Percentiles rank a stretch among this genome's conserved stretches.
Evolutionary conservation across 2,113 vertebrate genomes (phyloP).

Genomic region (Pseudopodoces humilis): DNA sequence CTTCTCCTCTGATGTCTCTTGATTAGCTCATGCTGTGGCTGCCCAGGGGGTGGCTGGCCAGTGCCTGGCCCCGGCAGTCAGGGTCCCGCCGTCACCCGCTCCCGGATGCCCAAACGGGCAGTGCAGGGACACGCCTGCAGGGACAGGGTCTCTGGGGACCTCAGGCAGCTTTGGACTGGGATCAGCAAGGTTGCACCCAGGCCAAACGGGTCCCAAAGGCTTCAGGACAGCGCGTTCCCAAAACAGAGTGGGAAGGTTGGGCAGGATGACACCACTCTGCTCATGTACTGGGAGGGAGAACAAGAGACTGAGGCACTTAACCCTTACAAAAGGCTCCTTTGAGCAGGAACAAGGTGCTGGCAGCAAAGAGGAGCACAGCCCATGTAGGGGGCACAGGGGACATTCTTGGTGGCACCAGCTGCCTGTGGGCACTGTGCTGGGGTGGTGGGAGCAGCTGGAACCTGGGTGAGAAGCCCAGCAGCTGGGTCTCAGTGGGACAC

Average conservation of each 20-base stretch:
- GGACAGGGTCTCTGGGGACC: neutral
- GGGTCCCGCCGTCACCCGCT: neutral
- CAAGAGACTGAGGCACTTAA: neutral
- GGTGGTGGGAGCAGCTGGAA: neutral
- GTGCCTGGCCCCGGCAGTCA: neutral
- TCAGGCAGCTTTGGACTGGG: rapidly evolving
- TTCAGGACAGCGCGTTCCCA: neutral
- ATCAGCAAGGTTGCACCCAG: neutral
- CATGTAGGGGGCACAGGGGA: rapidly evolving
- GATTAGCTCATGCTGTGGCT: conserved; percentile 3
- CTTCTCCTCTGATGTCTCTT: neutral
- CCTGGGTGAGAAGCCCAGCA: rapidly evolving
- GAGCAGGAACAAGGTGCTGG: neutral
- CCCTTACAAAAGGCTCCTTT: neutral
- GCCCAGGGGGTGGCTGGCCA: neutral
- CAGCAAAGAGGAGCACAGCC: neutral
- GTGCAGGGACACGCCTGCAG: rapidly evolving
- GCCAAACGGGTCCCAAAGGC: neutral
- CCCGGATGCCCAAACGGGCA: neutral
- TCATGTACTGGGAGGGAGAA: neutral
- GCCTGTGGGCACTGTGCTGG: neutral
- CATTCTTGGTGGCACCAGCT: neutral
- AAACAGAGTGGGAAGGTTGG: neutral
- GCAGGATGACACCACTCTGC: neutral
- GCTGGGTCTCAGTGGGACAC: neutral